Conservation (phyloP, 2,797 vertebrate species). For the Cirrhinus mrigala region DNA sequence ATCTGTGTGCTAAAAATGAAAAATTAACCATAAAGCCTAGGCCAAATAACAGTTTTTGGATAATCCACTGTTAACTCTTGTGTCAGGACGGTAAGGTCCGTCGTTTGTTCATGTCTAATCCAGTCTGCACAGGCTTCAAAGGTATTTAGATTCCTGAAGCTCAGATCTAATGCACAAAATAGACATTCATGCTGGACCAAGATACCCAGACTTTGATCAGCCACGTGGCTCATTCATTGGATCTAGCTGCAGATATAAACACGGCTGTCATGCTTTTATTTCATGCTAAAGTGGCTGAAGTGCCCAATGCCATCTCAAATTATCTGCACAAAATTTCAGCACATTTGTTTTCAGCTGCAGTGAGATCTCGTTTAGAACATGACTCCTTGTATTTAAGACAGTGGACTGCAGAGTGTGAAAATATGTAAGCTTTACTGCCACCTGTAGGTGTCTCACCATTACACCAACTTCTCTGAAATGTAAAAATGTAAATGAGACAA, state of each 20-base stretch:
- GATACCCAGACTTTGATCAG: constrained; percentile 50
- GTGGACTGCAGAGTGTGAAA: neutral
- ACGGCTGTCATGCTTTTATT: neutral
- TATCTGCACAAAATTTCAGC: neutral
- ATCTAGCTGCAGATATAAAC: neutral
- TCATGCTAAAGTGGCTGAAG: neutral
- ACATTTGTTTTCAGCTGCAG: neutral
- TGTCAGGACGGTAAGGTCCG: constrained; percentile 9
- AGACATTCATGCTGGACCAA: constrained; percentile 1
- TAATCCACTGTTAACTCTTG: constrained; percentile 36
- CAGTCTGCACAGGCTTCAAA: constrained; percentile 29
- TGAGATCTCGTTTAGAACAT: neutral
- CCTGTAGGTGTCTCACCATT: constrained; percentile 31
- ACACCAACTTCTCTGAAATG: neutral
- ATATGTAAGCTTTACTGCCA: constrained; percentile 39
- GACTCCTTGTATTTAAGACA: neutral
- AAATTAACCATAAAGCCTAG: neutral
- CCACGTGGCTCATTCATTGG: constrained; percentile 10
- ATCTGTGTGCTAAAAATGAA: neutral
- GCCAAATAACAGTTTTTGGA: neutral
- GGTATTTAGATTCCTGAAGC: constrained; percentile 52
- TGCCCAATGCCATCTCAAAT: neutral
- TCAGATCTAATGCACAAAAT: constrained; percentile 25
- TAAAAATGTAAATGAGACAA: neutral
- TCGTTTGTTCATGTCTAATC: constrained; percentile 28